A percentile compares a stretch with the other conserved stretches of the same genome.
phyloP scores from a whole-genome alignment of 2,113 vertebrate genomes.

The Grantiella picta region DNA sequence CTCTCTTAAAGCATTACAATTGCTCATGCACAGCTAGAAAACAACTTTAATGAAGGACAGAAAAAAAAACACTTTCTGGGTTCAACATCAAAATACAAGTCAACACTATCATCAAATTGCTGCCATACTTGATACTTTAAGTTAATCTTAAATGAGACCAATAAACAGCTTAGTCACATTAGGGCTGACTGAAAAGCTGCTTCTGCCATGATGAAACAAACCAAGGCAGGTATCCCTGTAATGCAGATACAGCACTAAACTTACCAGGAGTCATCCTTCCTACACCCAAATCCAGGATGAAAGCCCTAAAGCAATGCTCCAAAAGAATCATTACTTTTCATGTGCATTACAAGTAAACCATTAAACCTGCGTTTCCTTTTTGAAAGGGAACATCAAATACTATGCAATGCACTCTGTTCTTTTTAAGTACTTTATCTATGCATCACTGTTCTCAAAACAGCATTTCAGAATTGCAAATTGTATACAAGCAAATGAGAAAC shows the following conservation, averaged over 20 bases:
- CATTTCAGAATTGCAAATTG: conserved; percentile 51
- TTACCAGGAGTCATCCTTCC: neutral
- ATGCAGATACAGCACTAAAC: neutral
- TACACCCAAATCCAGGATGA: neutral
- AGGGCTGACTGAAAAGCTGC: neutral
- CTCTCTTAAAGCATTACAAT: neutral
- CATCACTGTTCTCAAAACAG: neutral
- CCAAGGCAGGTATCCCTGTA: neutral
- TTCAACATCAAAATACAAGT: neutral
- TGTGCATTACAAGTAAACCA: neutral
- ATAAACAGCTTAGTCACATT: neutral
- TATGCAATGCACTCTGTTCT: neutral
- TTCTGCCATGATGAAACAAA: neutral
- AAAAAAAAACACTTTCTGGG: rapidly evolving
- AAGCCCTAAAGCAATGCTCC: neutral
- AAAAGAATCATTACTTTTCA: neutral
- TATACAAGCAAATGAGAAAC: conserved; percentile 20
- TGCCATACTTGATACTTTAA: neutral
- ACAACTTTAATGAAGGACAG: neutral
- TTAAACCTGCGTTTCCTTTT: neutral
- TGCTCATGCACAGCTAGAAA: neutral
- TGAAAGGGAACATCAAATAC: neutral
- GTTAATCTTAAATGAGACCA: neutral
- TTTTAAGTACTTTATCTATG: conserved; percentile 1
- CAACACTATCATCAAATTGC: neutral